These are phyloP conservation scores for Trisateles emortualis DNA, from an alignment of 2,888 invertebrate genomes.

Conservation along the genomic window DNA sequence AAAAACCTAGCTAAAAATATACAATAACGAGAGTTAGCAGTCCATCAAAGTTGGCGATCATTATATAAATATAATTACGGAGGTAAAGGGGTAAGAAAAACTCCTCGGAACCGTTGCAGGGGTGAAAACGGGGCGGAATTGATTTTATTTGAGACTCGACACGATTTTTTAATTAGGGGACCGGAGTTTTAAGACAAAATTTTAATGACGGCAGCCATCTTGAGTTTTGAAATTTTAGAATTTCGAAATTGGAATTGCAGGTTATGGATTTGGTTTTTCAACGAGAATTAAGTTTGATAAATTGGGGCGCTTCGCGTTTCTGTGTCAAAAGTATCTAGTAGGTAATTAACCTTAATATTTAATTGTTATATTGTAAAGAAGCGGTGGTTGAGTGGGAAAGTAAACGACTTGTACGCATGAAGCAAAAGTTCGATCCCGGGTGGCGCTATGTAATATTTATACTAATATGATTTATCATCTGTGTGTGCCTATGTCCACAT, in stretches of 20 bases:
- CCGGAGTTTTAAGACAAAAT: slow-evolving; percentile 49
- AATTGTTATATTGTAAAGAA: too few relatives aligned
- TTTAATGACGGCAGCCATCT: slow-evolving; percentile 56
- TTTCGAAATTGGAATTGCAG: slow-evolving; percentile 24
- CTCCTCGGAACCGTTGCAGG: slow-evolving; percentile 56
- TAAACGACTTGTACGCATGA: too few relatives aligned
- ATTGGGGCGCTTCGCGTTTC: neutral
- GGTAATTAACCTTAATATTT: neutral
- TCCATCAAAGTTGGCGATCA: slow-evolving; percentile 74
- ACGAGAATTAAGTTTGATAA: neutral
- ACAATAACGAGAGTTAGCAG: slow-evolving; percentile 18
- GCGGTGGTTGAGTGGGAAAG: too few relatives aligned
- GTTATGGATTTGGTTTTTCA: slow-evolving; percentile 9
- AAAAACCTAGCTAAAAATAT: neutral
- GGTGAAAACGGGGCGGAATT: slow-evolving; percentile 66
- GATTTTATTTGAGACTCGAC: slow-evolving; percentile 84
- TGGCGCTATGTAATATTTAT: too few relatives aligned
- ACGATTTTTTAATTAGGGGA: slow-evolving; percentile 83
- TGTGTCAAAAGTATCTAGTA: neutral
- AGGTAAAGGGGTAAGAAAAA: slow-evolving; percentile 69
- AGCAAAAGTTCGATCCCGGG: too few relatives aligned
- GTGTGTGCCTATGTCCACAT: too few relatives aligned
- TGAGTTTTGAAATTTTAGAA: slow-evolving; percentile 33
- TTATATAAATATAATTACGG: slow-evolving; percentile 79
- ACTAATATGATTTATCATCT: too few relatives aligned